Evolutionary conservation across 2,113 vertebrate species (phyloP), one percentile per base, ranked within the genome.

Genomic region (Lonchura striata): DNA sequence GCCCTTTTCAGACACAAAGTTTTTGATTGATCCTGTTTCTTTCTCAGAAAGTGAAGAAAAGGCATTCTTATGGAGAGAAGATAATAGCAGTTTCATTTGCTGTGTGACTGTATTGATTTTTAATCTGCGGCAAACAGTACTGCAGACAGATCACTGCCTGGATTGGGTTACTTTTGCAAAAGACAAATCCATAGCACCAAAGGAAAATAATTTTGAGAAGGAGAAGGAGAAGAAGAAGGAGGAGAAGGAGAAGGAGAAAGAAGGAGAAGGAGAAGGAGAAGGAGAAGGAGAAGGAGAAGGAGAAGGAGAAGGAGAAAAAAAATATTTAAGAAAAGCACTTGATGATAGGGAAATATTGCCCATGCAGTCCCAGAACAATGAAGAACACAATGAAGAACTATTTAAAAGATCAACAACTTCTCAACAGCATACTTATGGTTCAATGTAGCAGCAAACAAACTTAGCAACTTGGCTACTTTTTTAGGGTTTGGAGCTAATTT

Each of bases 141-240:
- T 87, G 11, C 46, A 91, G 20, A 41, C 2, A 69, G 28, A 64
- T 44, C 18, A 28, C 14, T 78, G 88, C 19, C 15, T 28, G 20
- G 11, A 69, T 35, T 0, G 0, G 2, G 13, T 65, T 44, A 13
- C 21, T 31, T 82, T 80, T 77, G 23, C 1, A 1, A 54, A 77
- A 83, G 3, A 30, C 91, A 81, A 88, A 82, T 39, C 27, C 20
- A 10, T 35, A 25, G 15, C 16, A 54, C 5, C 5, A 52, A 56
- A 86, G 17, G 18, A 85, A 83, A 72, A 61, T 31, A 37, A 50
- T 61, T 87, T 69, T n/a, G 27, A 42, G 20, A 75, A 68, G 15
- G 17, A 77, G 22, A 6, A 63, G 19, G 9, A 30, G 18, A 27
- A 12, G 13, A 11, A 39, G 39, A 11, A 39, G 39, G 39, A 39